Base-by-base conservation (phyloP, 2,888 invertebrate genomes). In the Clistopyga incitator region DNA sequence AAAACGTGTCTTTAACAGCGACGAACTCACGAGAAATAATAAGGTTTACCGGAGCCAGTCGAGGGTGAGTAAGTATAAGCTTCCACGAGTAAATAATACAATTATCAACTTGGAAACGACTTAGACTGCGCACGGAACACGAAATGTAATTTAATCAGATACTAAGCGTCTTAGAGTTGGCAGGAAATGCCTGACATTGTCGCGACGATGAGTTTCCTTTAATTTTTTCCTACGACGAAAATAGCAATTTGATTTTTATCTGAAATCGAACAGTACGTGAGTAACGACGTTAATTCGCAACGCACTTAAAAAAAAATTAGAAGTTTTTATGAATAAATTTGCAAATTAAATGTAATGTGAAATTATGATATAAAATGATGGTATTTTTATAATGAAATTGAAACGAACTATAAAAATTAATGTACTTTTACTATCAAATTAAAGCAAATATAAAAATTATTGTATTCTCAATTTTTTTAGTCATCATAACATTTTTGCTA, bases 101-200 rank as follows among this genome's bases (percentile, higher is more conserved):
- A 88, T 86, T 88, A 88, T 67, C 78, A 59, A 78, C 81, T 84
- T 82, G 74, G 59, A 85, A 87, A 76, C 79, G 78, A 81, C 75
- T 82, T 75, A 86, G 82, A 54, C 78, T 59, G 82, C 68, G 71
- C 75, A 42, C 84, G 20, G 45, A 74, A 50, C 61, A 84, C 71
- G 61, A 77, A 81, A 80, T 81, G 77, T 87, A 88, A 88, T 88
- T 86, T 42, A 87, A 88, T 87, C 85, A 86, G 52, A 74, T 84
- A 84, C 71, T 84, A 80, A 84, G 83, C 71, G 76, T 74, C 85
- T 86, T 85, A 84, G 42, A 65, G 67, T 75, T 56, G 47, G 15
- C 25, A 15, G 23, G 29, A 42, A 20, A 74, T 34, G 47, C 29
- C 18, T 34, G 18, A 47, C 29, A 20, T 20, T 23, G 65, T 20